These are phyloP conservation scores for Harpalus rufipes DNA, from an alignment of 2,888 invertebrate genomes.

Conservation along the genomic window DNA sequence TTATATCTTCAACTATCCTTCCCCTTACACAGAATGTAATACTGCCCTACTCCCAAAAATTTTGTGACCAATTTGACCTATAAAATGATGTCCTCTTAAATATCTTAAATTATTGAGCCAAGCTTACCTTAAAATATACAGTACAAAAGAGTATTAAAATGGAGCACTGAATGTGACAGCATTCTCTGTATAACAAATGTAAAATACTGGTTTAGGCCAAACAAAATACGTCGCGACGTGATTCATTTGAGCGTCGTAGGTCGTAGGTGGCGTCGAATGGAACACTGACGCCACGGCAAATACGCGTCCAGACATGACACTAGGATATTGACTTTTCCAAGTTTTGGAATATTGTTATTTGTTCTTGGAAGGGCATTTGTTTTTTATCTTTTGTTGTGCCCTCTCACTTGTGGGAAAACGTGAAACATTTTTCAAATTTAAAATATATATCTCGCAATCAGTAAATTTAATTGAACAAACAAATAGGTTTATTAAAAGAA, in stretches of 20 bases:
- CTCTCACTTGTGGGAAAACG: not conserved
- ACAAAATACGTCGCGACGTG: slow-evolving; percentile 63
- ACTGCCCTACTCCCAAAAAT: slow-evolving; percentile 21
- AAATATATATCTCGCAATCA: too few species aligned
- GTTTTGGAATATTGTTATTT: slow-evolving; percentile 43
- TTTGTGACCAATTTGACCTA: slow-evolving; percentile 41
- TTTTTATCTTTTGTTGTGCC: slow-evolving; percentile 7
- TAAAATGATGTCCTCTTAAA: slow-evolving; percentile 7
- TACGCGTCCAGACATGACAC: slow-evolving; percentile 9
- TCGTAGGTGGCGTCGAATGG: slow-evolving; percentile 52
- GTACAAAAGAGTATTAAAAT: slow-evolving; percentile 30
- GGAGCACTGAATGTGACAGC: slow-evolving; percentile 18
- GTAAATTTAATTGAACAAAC: too few species aligned
- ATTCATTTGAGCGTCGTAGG: slow-evolving; percentile 58
- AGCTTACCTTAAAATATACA: slow-evolving; percentile 51
- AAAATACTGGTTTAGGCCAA: slow-evolving; percentile 65
- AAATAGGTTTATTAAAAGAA: too few species aligned
- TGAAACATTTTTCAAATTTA: too few species aligned
- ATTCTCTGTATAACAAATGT: slow-evolving; percentile 49
- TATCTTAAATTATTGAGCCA: not conserved
- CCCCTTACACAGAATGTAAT: not conserved
- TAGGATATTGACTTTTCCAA: slow-evolving; percentile 59
- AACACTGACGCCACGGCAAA: slow-evolving; percentile 32
- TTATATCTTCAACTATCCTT: not conserved
- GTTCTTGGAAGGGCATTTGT: slow-evolving; percentile 18